Evolutionary conservation across 2,797 vertebrate genomes (phyloP).

Genomic region (Enteromius fasciolatus): DNA sequence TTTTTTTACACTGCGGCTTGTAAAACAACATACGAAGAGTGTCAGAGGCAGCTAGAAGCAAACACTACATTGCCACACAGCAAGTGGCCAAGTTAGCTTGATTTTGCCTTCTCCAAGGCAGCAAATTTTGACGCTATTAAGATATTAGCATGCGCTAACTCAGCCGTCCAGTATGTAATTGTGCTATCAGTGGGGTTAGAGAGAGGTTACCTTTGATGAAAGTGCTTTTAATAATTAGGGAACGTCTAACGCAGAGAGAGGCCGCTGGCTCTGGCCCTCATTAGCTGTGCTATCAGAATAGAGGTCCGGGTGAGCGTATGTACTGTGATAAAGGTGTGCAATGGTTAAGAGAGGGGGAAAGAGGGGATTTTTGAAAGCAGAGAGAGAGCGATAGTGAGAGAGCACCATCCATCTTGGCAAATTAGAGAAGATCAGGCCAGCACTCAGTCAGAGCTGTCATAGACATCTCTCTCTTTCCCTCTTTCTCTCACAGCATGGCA

Average conservation of each 20-base stretch:
- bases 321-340: conserved; percentile 51
- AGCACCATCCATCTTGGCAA: conserved; percentile 90
- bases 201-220: conserved; percentile 61
- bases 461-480: conserved; percentile 40
- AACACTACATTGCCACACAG: conserved; percentile 46
- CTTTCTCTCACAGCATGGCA: conserved; percentile 74
- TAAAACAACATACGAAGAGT: conserved; percentile 61
- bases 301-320: conserved; percentile 56
- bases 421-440: conserved; percentile 81
- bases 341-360: conserved; percentile 58
- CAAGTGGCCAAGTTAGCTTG: conserved; percentile 33
- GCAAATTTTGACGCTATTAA: conserved; percentile 21
- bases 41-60: conserved; percentile 47
- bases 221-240: conserved; percentile 64
- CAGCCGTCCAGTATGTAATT: conserved; percentile 60
- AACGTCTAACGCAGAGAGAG: conserved; percentile 43
- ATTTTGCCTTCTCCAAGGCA: conserved; percentile 17
- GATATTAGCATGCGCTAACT: conserved; percentile 58
- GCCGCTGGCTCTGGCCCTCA: conserved; percentile 55
- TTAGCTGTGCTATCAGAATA: conserved; percentile 56
- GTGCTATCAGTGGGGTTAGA: conserved; percentile 61
- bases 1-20: conserved; percentile 47
- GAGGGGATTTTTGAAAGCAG: conserved; percentile 69
- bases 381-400: conserved; percentile 69
- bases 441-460: conserved; percentile 93